Conservation (phyloP, 2,113 vertebrate species). For the Mustela nigripes region DNA sequence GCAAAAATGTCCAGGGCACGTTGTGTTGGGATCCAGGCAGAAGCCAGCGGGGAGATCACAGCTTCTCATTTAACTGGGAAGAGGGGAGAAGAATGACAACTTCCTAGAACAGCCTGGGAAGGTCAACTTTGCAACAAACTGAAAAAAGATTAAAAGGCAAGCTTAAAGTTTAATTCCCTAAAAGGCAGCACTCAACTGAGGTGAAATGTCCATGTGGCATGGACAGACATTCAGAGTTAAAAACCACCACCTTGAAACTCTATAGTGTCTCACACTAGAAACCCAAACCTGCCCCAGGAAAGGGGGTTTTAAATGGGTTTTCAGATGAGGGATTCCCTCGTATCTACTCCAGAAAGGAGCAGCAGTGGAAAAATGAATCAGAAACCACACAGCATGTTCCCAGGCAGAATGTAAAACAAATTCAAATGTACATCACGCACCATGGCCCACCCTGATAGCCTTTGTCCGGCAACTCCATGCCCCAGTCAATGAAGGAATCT, state of each 20-base stretch:
- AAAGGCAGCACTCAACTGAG: conserved; percentile 30
- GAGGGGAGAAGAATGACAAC: conserved; percentile 16
- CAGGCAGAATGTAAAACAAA: conserved; percentile 13
- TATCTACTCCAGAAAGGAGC: conserved; percentile 16
- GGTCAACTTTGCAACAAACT: conserved; percentile 57
- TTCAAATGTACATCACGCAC: background rate
- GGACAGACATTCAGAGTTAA: background rate
- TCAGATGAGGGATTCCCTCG: background rate
- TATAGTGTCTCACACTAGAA: background rate
- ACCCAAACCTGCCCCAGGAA: background rate
- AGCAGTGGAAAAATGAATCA: background rate
- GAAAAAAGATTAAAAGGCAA: background rate
- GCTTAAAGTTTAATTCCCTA: conserved; percentile 22
- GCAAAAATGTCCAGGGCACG: background rate
- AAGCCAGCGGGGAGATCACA: background rate
- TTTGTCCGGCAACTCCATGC: conserved; percentile 3
- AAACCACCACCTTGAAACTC: conserved; percentile 43
- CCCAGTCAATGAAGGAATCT: background rate
- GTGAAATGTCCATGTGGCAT: background rate
- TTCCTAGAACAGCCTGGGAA: conserved; percentile 23
- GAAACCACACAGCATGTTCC: background rate
- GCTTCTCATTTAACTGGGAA: conserved; percentile 51
- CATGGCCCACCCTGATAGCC: background rate
- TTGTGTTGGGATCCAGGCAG: background rate
- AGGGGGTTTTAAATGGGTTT: background rate